Percentiles rank a stretch among this genome's conserved stretches.
These are phyloP conservation scores for Catocala fraxini DNA, from an alignment of 2,888 invertebrate genomes.

Conservation along the genomic window DNA sequence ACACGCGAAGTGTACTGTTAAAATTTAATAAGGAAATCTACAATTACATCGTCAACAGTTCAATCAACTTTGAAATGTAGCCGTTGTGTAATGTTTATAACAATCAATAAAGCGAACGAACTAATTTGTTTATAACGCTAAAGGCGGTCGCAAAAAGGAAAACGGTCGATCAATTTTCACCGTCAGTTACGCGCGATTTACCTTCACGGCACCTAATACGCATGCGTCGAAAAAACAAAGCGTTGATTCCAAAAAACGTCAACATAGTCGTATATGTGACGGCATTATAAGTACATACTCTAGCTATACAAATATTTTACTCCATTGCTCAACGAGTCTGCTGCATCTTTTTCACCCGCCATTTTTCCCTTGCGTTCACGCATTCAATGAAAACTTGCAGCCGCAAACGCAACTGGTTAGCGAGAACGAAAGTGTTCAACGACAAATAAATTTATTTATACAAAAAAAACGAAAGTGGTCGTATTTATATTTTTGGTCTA, in stretches of 20 bases:
- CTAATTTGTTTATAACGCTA: conserved; percentile 37
- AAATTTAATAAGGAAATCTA: conserved; percentile 15
- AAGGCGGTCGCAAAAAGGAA: conserved; percentile 55
- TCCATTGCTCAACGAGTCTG: conserved; percentile 57
- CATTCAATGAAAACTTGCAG: conserved; percentile 44
- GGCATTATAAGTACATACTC: conserved; percentile 54
- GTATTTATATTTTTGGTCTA: conserved; percentile 18
- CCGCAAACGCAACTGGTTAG: conserved; percentile 42
- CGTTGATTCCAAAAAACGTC: conserved; percentile 63
- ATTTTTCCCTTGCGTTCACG: conserved; percentile 61
- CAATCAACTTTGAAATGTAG: conserved; percentile 8
- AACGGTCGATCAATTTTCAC: conserved; percentile 66
- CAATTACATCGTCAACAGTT: conserved; percentile 14
- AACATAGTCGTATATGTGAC: conserved; percentile 45
- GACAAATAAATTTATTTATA: conserved; percentile 22
- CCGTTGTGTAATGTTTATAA: conserved; percentile 21
- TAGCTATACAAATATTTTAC: conserved; percentile 52
- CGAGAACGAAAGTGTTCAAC: conserved; percentile 66
- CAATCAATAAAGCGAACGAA: conserved; percentile 26
- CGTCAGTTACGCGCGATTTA: conserved; percentile 58
- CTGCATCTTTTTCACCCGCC: conserved; percentile 45
- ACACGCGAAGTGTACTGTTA: neutral
- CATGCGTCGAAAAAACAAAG: conserved; percentile 49
- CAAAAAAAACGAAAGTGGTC: conserved; percentile 35
- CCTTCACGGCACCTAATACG: conserved; percentile 48